Base-by-base conservation (phyloP, 2,113 vertebrate species). In the Chitala chitala region DNA sequence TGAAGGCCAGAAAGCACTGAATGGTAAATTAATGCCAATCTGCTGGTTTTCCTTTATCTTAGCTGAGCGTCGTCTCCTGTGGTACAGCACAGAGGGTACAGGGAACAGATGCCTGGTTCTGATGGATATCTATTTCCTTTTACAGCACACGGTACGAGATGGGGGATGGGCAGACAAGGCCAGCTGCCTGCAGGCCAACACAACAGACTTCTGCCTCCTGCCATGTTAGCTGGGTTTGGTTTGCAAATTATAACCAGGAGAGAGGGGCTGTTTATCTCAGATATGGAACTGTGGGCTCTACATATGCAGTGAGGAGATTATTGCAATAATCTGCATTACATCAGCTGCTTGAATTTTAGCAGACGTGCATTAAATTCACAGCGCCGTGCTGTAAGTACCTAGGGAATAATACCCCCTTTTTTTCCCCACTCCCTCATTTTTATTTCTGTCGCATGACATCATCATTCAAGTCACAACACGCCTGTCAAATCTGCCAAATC, bases 151-250 rank as follows among this genome's bases (percentile, higher is more conserved):
- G 24, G 42, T 68, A 29, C 29, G 0, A 8, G 48, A 51, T 9
- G 8, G 48, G 48, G 68, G 48, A 46, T 26, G 65, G 48, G 46
- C 20, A 17, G 66, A 29, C 17, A 22, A 22, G 54, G 54, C 20
- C 48, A 2, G 24, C 22, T 46, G 64, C 33, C 42, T 12, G 4
- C 9, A 22, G 42, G 24, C 64, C 64, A 68, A 42, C 15, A 9
- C 2, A n/a, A 68, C 42, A 68, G 64, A 68, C 46, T 46, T 26
- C 64, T 55, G 53, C n/a, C 53, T 55, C 17, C 53, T 68, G 64
- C 64, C 42, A 12, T 15, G 15, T 26, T 12, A 36, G 29, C 42
- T 26, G n/a, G 5, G 4, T 44, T 68, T 29, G 40, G 17, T 36
- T 15, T 68, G 64, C 22, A 68, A 68, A 17, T 48, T 36, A 24